Evolutionary conservation across 2,113 vertebrate genomes (phyloP), one percentile per base, ranked within the genome.

Genomic region (Nothocercus julius): DNA sequence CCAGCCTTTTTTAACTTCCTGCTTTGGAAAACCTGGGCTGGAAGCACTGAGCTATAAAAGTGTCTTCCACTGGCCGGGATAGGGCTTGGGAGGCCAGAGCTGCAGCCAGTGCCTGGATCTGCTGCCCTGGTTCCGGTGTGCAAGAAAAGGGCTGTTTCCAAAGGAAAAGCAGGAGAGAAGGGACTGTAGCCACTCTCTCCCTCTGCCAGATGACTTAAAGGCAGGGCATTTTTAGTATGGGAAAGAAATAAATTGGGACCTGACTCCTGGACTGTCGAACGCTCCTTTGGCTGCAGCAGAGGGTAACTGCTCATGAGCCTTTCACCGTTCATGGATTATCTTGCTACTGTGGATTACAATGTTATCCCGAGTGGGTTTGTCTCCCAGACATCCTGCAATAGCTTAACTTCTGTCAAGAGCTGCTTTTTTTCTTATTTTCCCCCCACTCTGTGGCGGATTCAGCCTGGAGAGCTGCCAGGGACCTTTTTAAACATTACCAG

Each of bases 341-440:
- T 68, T 42, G 74, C 85, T 91, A 64, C 79, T 3, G 10, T 34
- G 80, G 88, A 70, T 5, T 91, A 87, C 22, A 64, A 9, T 58
- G 42, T 56, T 34, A 59, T 90, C 89, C 77, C 27, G 59, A 40
- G 47, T 32, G 94, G 66, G 36, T 87, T 90, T 91, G 96, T 97
- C 96, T 96, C 87, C 45, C 66, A 95, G 85, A 92, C 96, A 97
- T 96, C 91, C 94, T 82, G 95, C 94, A 83, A 16, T 68, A 73
- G 67, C 94, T 89, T 36, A 77, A 3, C 74, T 94, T 72, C 95
- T 64, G 64, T 83, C 94, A 72, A 76, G 64, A 15, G 18, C 93
- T 90, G 70, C 91, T 81, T 68, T 42, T 81, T 59, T 67, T 49
- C 13, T 54, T 27, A 12, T 54, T 54, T 58, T 19, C 28, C 54